These are phyloP conservation scores for Platichthys stellatus DNA, from an alignment of 2,113 vertebrate species.

Conservation along the genomic window DNA sequence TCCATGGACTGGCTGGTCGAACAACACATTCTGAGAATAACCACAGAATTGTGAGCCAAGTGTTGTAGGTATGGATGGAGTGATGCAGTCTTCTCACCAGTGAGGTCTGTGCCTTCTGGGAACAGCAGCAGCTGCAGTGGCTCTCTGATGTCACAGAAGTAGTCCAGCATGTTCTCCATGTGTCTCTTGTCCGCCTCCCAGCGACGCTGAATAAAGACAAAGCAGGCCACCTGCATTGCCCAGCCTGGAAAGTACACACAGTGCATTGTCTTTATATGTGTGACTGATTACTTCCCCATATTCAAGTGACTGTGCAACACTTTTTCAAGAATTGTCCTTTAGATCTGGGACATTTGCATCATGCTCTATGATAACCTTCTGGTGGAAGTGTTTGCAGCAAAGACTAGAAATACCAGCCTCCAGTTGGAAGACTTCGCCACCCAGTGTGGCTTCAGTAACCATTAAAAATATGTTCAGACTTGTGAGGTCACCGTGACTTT, in stretches of 20 bases:
- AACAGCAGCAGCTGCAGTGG: constrained; percentile 96
- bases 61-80: neutral
- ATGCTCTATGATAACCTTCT: neutral
- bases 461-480: too few species aligned
- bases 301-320: constrained; percentile 5
- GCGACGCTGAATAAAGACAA: constrained; percentile 93
- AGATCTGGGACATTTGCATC: neutral
- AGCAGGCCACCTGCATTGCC: constrained; percentile 98
- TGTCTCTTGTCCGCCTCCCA: constrained; percentile 94
- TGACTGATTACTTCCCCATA: neutral
- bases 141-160: constrained; percentile 95
- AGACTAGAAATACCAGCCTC: too few species aligned
- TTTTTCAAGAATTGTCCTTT: neutral
- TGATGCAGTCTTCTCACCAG: constrained; percentile 81
- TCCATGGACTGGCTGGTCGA: neutral
- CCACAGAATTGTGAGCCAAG: neutral
- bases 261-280: constrained; percentile 9
- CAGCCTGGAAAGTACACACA: constrained; percentile 84
- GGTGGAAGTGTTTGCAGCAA: neutral
- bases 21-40: constrained; percentile 19
- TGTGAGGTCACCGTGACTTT: neutral
- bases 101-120: constrained; percentile 98
- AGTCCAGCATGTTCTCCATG: constrained; percentile 93
- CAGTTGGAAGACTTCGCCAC: too few species aligned
- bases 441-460: too few species aligned